Percentiles rank a stretch among this genome's conserved stretches.
Conservation (phyloP, 2,113 vertebrate species). For the Charadrius vociferus region DNA sequence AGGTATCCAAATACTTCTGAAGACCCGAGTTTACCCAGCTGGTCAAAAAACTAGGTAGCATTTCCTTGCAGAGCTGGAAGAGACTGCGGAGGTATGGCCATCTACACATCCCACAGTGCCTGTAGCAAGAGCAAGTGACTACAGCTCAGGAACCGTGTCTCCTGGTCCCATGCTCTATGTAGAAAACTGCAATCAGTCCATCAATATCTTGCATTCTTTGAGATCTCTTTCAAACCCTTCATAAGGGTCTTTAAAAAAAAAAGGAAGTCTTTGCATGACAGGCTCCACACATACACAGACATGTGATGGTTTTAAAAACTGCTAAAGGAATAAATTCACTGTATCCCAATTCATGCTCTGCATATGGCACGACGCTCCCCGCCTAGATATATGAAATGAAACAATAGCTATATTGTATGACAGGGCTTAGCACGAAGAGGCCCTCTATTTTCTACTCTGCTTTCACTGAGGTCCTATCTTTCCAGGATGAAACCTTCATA, state of each 20-base stretch:
- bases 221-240: neutral
- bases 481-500: neutral
- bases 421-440: neutral
- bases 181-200: neutral
- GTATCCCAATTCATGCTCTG: neutral
- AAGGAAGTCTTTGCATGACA: neutral
- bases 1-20: neutral
- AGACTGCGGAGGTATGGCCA: neutral
- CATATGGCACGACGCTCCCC: neutral
- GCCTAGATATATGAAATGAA: neutral
- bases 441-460: neutral
- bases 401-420: neutral
- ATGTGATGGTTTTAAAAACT: neutral
- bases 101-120: neutral
- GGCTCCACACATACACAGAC: neutral
- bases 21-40: neutral
- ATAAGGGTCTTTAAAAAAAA: neutral
- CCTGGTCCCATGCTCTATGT: neutral
- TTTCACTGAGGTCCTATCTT: neutral
- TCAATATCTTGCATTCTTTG: neutral
- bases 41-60: neutral
- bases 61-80: neutral
- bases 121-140: neutral
- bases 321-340: neutral
- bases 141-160: neutral